Conservation (phyloP, 2,113 vertebrate species). For the Tragelaphus imberbis region DNA sequence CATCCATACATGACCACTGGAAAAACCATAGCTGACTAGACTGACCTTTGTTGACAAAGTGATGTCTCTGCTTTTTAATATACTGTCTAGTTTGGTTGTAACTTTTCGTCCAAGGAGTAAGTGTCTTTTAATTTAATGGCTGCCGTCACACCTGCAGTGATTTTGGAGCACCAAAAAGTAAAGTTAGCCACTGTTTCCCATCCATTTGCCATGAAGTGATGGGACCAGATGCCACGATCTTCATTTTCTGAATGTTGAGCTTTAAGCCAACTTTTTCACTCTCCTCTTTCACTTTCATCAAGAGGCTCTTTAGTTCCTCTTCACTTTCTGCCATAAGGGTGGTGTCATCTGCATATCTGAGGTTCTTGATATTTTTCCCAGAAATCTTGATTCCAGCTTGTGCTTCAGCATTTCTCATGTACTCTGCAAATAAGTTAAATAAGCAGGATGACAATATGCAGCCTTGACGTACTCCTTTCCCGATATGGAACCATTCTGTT, state of each 20-base stretch:
- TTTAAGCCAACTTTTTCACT: not conserved
- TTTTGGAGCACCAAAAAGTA: not conserved
- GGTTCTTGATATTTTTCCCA: fast-evolving
- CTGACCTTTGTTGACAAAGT: not conserved
- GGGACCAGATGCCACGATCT: not conserved
- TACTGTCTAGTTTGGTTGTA: not conserved
- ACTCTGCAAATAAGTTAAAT: not conserved
- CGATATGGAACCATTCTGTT: not conserved
- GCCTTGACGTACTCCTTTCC: not conserved
- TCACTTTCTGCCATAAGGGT: not conserved
- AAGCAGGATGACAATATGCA: not conserved
- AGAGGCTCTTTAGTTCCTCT: not conserved
- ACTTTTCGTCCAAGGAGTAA: not conserved
- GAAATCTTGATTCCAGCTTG: not conserved
- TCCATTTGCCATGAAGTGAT: not conserved
- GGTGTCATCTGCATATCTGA: not conserved
- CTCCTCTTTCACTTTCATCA: not conserved
- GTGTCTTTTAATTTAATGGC: not conserved
- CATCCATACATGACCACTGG: not conserved
- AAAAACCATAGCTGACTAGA: not conserved
- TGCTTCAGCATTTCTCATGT: not conserved
- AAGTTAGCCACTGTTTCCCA: not conserved
- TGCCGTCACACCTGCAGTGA: not conserved
- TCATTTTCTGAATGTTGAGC: not conserved
- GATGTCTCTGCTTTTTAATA: not conserved